phyloP scores from a whole-genome alignment of 2,888 invertebrate species.

The Pecten maximus region DNA sequence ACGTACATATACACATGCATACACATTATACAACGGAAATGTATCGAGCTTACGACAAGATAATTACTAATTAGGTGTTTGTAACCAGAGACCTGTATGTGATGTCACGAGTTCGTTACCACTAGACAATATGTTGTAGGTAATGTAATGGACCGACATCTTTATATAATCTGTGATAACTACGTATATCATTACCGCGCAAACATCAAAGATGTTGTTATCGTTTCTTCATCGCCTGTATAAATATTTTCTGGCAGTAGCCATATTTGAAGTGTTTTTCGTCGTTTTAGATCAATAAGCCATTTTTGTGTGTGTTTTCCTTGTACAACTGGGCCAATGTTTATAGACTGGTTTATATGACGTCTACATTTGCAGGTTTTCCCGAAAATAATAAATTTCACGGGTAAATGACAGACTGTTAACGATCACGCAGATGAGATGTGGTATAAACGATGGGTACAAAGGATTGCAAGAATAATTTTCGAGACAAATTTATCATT shows the following conservation, averaged over 20 bases:
- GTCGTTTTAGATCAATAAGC: background rate
- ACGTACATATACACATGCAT: background rate
- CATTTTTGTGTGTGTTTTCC: background rate
- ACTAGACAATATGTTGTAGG: background rate
- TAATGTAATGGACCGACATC: background rate
- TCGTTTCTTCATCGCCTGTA: background rate
- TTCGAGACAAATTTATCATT: too few relatives aligned
- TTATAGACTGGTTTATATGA: too few relatives aligned
- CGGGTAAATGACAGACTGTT: too few relatives aligned
- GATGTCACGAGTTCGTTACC: background rate
- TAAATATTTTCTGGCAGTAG: background rate
- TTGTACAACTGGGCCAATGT: too few relatives aligned
- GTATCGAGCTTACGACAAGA: too few relatives aligned
- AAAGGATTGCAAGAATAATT: too few relatives aligned
- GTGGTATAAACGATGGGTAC: too few relatives aligned
- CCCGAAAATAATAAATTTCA: too few relatives aligned
- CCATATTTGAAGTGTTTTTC: background rate
- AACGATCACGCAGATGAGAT: too few relatives aligned
- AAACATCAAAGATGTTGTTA: background rate
- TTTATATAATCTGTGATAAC: background rate
- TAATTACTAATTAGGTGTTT: background rate
- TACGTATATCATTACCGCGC: too few relatives aligned
- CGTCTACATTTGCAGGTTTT: too few relatives aligned
- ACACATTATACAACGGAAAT: background rate
- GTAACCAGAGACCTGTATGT: background rate